These are phyloP conservation scores for Polydrusus cervinus DNA, from an alignment of 2,888 invertebrate genomes.

Conservation along the genomic window DNA sequence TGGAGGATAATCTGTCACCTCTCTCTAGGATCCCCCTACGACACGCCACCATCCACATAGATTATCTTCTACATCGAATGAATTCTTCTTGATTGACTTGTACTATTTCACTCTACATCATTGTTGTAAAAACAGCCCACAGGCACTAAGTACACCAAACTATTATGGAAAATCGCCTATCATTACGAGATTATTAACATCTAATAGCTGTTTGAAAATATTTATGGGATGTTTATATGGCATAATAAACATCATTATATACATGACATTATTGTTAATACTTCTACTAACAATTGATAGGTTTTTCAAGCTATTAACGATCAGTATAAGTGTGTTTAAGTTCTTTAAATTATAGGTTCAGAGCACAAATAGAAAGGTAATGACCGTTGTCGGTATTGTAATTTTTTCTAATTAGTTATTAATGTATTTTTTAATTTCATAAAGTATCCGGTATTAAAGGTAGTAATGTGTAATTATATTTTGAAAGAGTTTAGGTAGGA, in stretches of 20 bases:
- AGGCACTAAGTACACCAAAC: no score
- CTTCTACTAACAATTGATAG: slow-evolving; percentile 36
- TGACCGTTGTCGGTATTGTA: background rate
- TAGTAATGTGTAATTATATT: no score
- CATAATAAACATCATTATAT: slow-evolving; percentile 36
- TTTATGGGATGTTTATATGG: slow-evolving; percentile 11
- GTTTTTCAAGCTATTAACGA: slow-evolving; percentile 10
- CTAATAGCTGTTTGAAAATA: slow-evolving; percentile 28
- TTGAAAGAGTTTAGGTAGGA: no score
- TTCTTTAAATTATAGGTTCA: slow-evolving; percentile 6
- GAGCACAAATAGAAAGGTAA: slow-evolving; percentile 3
- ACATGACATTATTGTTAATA: slow-evolving; percentile 41
- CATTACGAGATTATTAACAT: slow-evolving; percentile 4
- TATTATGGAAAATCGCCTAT: background rate
- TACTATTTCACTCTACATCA: no score
- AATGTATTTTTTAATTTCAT: background rate
- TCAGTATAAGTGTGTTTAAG: slow-evolving; percentile 3
- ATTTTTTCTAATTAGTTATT: slow-evolving; percentile 11
- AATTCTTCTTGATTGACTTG: no score
- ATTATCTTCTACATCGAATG: no score
- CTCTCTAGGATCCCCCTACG: no score
- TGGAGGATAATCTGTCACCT: no score
- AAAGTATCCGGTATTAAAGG: background rate
- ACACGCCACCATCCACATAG: no score
- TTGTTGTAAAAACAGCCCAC: no score